phyloP scores from a whole-genome alignment of 2,888 invertebrate genomes.

The Amblyjoppa proteus region DNA sequence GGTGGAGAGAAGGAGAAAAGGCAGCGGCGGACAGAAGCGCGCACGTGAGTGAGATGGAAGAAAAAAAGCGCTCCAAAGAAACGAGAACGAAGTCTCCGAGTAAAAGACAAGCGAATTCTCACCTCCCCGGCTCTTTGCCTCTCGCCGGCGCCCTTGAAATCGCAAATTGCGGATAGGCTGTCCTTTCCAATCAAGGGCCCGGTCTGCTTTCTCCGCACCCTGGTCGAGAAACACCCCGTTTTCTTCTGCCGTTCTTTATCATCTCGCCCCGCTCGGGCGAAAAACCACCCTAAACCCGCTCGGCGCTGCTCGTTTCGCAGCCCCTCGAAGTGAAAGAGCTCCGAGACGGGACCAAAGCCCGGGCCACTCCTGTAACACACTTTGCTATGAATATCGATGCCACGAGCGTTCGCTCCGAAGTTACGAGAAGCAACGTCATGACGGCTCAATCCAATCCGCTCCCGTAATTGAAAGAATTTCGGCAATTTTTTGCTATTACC shows the following conservation, averaged over 20 bases:
- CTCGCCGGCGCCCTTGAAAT: conserved; percentile 68
- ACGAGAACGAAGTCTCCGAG: conserved; percentile 72
- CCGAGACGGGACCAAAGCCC: conserved; percentile 35
- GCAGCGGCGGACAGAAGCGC: conserved; percentile 1
- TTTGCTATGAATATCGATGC: conserved; percentile 81
- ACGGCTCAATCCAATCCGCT: conserved; percentile 16
- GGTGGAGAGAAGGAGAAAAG: conserved; percentile 42
- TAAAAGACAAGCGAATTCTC: conserved; percentile 80
- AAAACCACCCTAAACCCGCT: conserved; percentile 63
- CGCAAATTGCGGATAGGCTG: conserved; percentile 81
- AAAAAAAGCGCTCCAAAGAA: conserved; percentile 66
- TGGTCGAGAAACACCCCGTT: conserved; percentile 47
- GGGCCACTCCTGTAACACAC: conserved; percentile 72
- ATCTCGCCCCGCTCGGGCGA: conserved; percentile 65
- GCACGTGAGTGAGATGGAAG: conserved; percentile 33
- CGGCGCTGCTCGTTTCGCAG: conserved; percentile 71
- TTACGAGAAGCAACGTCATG: conserved; percentile 53
- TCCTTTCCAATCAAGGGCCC: conserved; percentile 80
- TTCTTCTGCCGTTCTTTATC: conserved; percentile 73
- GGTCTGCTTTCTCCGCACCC: conserved; percentile 48
- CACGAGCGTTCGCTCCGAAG: conserved; percentile 47
- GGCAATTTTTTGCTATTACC: conserved; percentile 58
- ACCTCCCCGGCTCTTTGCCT: conserved; percentile 71
- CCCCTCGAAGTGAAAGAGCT: conserved; percentile 53
- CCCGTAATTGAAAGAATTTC: conserved; percentile 82